Percentiles rank a stretch among this genome's conserved stretches.
Evolutionary conservation across 1,140 invertebrate species (phyloP).

Genomic region (Musca vetustissima): DNA sequence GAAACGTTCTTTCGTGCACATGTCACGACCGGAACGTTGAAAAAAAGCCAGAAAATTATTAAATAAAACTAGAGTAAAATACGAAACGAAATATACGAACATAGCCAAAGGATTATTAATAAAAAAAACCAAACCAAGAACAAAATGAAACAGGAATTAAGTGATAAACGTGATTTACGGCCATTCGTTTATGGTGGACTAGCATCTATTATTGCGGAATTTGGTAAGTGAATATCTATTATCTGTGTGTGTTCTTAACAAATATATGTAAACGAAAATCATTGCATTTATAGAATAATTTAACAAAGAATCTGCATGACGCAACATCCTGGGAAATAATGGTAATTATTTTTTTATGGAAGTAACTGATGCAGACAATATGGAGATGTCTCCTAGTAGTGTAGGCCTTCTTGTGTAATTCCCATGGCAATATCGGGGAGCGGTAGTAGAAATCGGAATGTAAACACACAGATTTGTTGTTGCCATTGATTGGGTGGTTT

Average conservation of each 20-base stretch:
- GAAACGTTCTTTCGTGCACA: too few species aligned
- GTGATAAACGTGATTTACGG: slow-evolving; percentile 66
- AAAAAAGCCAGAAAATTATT: neutral
- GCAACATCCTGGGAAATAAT: neutral
- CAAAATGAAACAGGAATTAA: slow-evolving; percentile 22
- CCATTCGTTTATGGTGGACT: slow-evolving; percentile 92
- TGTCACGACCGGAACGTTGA: too few species aligned
- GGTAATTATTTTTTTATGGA: too few species aligned
- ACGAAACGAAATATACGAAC: neutral
- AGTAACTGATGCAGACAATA: too few species aligned
- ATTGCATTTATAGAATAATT: neutral
- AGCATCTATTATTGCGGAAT: slow-evolving; percentile 90
- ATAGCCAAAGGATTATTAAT: neutral
- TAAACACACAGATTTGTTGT: too few species aligned
- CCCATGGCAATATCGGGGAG: too few species aligned
- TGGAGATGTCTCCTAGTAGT: too few species aligned
- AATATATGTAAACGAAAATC: slow-evolving; percentile 1
- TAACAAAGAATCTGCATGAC: neutral
- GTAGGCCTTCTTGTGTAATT: too few species aligned
- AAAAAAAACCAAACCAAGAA: too few species aligned
- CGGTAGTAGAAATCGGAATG: too few species aligned
- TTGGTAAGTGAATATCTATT: slow-evolving; percentile 76
- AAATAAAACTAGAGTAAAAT: too few species aligned
- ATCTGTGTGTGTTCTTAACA: neutral
- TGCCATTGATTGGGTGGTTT: too few species aligned